phyloP scores from a whole-genome alignment of 2,113 vertebrate genomes.

The Dicentrarchus labrax region DNA sequence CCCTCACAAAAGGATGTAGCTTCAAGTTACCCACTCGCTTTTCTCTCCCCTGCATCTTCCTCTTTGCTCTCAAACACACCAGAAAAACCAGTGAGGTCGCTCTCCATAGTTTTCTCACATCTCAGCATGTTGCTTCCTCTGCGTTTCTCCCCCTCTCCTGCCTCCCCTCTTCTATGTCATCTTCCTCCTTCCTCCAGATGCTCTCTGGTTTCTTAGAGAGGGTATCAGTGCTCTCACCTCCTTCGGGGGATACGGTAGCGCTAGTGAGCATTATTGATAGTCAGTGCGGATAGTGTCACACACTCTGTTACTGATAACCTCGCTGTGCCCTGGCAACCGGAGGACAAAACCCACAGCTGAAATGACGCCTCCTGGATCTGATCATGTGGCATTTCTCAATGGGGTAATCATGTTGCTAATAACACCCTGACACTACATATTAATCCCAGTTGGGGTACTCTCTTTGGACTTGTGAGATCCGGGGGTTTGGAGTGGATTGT shows the following conservation, averaged over 20 bases:
- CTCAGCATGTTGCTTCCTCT: slow-evolving; percentile 42
- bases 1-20: neutral
- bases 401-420: neutral
- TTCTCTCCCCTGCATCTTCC: neutral
- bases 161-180: neutral
- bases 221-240: slow-evolving; percentile 48
- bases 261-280: slow-evolving; percentile 55
- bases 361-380: slow-evolving; percentile 18
- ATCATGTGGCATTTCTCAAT: slow-evolving; percentile 6
- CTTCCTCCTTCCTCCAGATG: slow-evolving; percentile 17
- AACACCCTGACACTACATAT: neutral
- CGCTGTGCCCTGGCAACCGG: slow-evolving; percentile 33
- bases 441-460: slow-evolving; percentile 18
- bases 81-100: neutral
- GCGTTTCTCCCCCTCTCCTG: too few species aligned
- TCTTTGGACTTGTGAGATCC: neutral
- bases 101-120: slow-evolving; percentile 25
- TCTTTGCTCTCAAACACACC: slow-evolving; percentile 3
- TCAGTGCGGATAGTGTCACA: slow-evolving; percentile 59
- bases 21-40: neutral
- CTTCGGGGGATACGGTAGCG: slow-evolving; percentile 47
- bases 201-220: slow-evolving; percentile 60
- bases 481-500: neutral
- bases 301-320: slow-evolving; percentile 71
- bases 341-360: slow-evolving; percentile 48